These are phyloP conservation scores for Dinoponera quadriceps DNA, from an alignment of 1,140 invertebrate genomes.

Conservation along the genomic window DNA sequence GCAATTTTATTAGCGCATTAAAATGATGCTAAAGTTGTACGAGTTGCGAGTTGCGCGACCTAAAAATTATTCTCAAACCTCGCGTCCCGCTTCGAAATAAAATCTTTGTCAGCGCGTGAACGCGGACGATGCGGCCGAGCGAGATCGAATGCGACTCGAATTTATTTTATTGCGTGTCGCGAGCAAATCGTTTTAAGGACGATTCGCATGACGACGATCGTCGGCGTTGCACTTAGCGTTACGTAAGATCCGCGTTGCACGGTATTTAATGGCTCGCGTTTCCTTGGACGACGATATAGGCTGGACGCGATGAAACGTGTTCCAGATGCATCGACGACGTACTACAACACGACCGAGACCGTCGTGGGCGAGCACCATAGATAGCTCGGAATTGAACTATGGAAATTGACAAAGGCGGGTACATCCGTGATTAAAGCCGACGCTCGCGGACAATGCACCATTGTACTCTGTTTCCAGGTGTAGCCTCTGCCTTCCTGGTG, in stretches of 20 bases:
- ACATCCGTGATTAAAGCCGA: slow-evolving; percentile 79
- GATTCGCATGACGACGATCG: slow-evolving; percentile 49
- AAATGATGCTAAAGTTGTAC: no score
- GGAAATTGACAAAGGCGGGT: slow-evolving; percentile 80
- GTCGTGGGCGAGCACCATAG: slow-evolving; percentile 71
- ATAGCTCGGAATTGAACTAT: slow-evolving; percentile 71
- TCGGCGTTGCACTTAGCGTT: slow-evolving; percentile 19
- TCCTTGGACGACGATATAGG: slow-evolving; percentile 49
- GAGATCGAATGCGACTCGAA: background rate
- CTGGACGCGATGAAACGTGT: slow-evolving; percentile 41
- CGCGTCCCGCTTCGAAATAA: background rate
- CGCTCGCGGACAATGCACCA: slow-evolving; percentile 78
- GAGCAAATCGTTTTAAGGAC: slow-evolving; percentile 34
- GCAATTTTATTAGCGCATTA: no score
- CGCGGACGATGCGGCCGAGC: background rate
- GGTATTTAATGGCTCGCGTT: slow-evolving; percentile 50
- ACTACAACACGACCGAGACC: slow-evolving; percentile 41
- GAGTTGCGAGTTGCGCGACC: no score
- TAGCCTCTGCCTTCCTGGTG: slow-evolving; percentile 69
- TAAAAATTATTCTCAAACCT: background rate
- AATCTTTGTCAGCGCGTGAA: background rate
- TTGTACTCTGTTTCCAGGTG: slow-evolving; percentile 77
- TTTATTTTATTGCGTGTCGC: slow-evolving; percentile 8
- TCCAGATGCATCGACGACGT: slow-evolving; percentile 56
- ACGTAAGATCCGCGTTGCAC: slow-evolving; percentile 42